These are phyloP conservation scores for Intellagama lesueurii DNA, from an alignment of 2,797 vertebrate genomes.

Conservation along the genomic window DNA sequence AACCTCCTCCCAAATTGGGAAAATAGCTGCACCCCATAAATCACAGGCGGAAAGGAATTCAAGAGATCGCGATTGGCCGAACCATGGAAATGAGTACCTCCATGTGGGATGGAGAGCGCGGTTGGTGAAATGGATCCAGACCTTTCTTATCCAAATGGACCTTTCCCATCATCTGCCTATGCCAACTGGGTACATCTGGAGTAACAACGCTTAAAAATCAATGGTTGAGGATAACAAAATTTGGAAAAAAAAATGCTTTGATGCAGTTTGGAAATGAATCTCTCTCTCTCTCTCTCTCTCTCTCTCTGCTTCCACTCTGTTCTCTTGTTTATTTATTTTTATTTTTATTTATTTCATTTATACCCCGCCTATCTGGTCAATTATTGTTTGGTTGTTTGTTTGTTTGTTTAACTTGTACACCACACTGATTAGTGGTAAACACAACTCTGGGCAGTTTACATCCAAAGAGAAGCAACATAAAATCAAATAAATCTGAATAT, in stretches of 20 bases:
- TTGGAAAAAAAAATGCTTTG: slow-evolving; percentile 40
- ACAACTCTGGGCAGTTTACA: too few relatives aligned
- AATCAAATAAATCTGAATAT: too few relatives aligned
- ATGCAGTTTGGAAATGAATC: slow-evolving; percentile 55
- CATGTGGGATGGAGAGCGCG: slow-evolving; percentile 57
- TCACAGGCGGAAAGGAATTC: slow-evolving; percentile 34
- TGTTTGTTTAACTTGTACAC: too few relatives aligned
- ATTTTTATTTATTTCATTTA: too few relatives aligned
- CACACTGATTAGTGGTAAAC: too few relatives aligned
- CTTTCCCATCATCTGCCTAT: slow-evolving; percentile 60
- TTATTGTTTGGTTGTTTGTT: not conserved
- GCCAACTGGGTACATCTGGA: slow-evolving; percentile 44
- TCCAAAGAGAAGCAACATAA: too few relatives aligned
- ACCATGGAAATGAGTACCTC: slow-evolving; percentile 63
- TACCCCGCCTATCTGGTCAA: too few relatives aligned
- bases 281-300: slow-evolving; percentile 44
- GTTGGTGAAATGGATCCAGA: slow-evolving; percentile 48
- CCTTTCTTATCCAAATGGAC: slow-evolving; percentile 51
- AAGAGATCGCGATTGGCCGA: slow-evolving; percentile 44
- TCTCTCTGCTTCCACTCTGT: slow-evolving; percentile 42
- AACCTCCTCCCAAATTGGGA: not conserved
- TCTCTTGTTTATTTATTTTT: slow-evolving; percentile 56
- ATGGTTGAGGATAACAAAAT: slow-evolving; percentile 54
- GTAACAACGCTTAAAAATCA: slow-evolving; percentile 51
- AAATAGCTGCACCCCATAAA: slow-evolving; percentile 51